These are phyloP conservation scores for Eustalomyia histrio DNA, from an alignment of 2,888 invertebrate species.

Conservation along the genomic window DNA sequence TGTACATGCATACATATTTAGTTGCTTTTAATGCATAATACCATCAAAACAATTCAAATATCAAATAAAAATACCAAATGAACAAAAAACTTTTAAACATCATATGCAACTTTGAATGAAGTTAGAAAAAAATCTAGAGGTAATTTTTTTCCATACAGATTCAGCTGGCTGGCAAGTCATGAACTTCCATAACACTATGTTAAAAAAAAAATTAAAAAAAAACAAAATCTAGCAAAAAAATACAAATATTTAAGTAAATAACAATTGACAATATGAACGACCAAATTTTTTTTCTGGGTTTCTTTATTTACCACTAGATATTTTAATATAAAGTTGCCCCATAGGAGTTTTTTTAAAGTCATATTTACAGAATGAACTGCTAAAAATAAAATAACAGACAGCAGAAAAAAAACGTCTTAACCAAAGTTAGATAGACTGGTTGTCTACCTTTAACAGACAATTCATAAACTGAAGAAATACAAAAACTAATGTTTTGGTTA, in stretches of 20 bases:
- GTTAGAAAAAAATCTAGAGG: slow-evolving; percentile 34
- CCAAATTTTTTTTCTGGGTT: slow-evolving; percentile 38
- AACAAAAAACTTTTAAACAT: neutral
- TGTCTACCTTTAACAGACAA: slow-evolving; percentile 62
- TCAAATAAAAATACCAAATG: neutral
- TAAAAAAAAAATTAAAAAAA: slow-evolving; percentile 30
- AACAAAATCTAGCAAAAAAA: slow-evolving; percentile 9
- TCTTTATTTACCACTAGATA: slow-evolving; percentile 37
- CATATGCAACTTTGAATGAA: slow-evolving; percentile 38
- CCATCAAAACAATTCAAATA: neutral
- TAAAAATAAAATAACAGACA: slow-evolving; percentile 21
- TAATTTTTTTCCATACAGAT: slow-evolving; percentile 32
- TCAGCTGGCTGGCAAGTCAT: slow-evolving; percentile 56
- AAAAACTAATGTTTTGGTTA: slow-evolving; percentile 1
- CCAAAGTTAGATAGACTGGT: slow-evolving; percentile 61
- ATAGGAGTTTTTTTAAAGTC: slow-evolving; percentile 28
- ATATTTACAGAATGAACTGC: slow-evolving; percentile 52
- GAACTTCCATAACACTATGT: slow-evolving; percentile 56
- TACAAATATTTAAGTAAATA: slow-evolving; percentile 51
- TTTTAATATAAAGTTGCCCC: slow-evolving; percentile 32
- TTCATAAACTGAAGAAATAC: slow-evolving; percentile 43
- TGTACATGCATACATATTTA: neutral
- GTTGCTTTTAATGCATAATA: slow-evolving; percentile 29
- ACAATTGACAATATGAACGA: slow-evolving; percentile 62
- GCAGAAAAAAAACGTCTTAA: slow-evolving; percentile 36